Evolutionary conservation across 2,113 vertebrate species (phyloP).

Genomic region (Sapajus apella): DNA sequence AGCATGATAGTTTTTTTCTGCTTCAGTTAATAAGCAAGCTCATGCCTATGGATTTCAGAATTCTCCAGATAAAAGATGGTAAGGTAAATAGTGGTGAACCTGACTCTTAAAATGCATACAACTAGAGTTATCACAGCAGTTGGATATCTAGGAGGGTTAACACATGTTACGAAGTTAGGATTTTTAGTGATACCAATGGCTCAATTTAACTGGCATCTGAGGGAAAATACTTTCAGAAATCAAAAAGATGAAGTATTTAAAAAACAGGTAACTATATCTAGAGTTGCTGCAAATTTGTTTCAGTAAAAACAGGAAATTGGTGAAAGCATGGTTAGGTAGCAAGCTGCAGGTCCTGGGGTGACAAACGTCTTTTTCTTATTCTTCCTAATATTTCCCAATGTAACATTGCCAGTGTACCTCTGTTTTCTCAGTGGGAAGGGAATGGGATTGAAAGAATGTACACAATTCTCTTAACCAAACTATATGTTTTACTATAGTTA

Average conservation of each 20-base stretch:
- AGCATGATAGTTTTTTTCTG: not conserved
- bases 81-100: not conserved
- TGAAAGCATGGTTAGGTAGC: not conserved
- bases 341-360: fast-evolving
- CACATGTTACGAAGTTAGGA: not conserved
- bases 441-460: not conserved
- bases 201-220: not conserved
- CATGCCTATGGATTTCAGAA: not conserved
- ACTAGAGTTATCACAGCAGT: not conserved
- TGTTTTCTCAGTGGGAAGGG: not conserved
- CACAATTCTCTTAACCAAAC: not conserved
- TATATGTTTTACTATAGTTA: not conserved
- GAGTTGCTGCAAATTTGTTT: not conserved
- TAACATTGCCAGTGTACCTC: not conserved
- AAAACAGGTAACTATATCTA: not conserved
- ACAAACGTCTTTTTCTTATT: not conserved
- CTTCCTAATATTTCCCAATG: not conserved
- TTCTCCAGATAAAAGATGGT: not conserved
- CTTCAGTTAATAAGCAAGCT: not conserved
- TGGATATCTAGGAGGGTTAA: not conserved
- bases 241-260: not conserved
- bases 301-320: not conserved
- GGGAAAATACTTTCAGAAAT: not conserved
- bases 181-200: not conserved
- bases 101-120: not conserved